Base-by-base conservation (phyloP, 2,888 invertebrate genomes). In the Leuctra nigra region DNA sequence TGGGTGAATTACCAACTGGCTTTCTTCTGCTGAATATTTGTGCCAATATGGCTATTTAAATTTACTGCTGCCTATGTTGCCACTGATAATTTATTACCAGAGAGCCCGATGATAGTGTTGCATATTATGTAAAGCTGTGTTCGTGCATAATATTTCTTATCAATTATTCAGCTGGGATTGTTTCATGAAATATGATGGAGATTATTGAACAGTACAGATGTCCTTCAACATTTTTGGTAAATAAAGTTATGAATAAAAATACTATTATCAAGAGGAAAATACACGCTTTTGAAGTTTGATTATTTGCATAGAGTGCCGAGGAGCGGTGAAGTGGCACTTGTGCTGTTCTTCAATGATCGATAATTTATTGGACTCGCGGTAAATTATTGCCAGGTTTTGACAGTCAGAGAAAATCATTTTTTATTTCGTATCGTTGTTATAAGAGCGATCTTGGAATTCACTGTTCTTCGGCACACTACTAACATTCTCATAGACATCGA, bases 381-480 rank as follows among this genome's bases (percentile, higher is more conserved):
- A 29, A 50, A 38, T 29, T 55, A 14, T 50, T 39, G 46, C 25
- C 41, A 55, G 53, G 29, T 44, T 41, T 52, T 62, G 59, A 56
- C 59, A 61, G 61, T 61, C 61, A 58, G 61, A 61, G 61, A 59
- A 61, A 35, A 20, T 44, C 33, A 16, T 33, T 9, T 57, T 39
- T 36, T 35, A 24, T 41, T 39, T 44, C 23, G 24, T 56, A 20
- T 35, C 36, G 23, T 22, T 25, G 52, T 46, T 23, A 47, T 29
- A 38, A 50, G 56, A 46, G 54, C 56, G 53, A 60, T 56, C 56
- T 56, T 59, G 58, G 53, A 59, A 57, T 84, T 86, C 85, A 85
- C 86, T 85, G 85, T 86, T 86, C 85, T 86, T 86, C 84, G 85
- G 86, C 85, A 86, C 85, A 81, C 75, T 75, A 57, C 55, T 55